Percentiles rank a stretch among this genome's conserved stretches.
Evolutionary conservation across 1,140 invertebrate genomes (phyloP).

Genomic region (Ectropis grisescens): DNA sequence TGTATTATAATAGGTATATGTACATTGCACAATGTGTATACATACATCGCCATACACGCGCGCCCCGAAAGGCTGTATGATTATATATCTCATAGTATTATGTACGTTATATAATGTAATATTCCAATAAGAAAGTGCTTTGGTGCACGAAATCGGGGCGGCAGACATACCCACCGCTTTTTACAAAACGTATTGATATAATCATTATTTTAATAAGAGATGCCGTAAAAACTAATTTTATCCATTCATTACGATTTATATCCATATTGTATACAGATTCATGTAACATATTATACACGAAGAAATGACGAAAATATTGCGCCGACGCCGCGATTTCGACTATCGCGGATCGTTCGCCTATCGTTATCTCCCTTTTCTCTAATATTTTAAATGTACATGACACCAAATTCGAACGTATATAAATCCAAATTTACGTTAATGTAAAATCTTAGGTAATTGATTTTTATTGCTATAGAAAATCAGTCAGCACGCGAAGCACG

Average conservation of each 20-base stretch:
- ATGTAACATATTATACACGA: conserved; percentile 69
- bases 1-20: conserved; percentile 74
- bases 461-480: conserved; percentile 74
- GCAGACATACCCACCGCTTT: conserved; percentile 59
- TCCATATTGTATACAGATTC: conserved; percentile 71
- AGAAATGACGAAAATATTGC: conserved; percentile 68
- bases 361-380: conserved; percentile 62
- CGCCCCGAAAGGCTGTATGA: conserved; percentile 66
- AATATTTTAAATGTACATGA: conserved; percentile 70
- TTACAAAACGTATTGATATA: conserved; percentile 68
- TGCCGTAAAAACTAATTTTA: conserved; percentile 69
- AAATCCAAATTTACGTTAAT: conserved; percentile 71
- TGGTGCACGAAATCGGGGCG: conserved; percentile 66
- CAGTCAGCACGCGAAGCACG: conserved; percentile 73
- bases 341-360: conserved; percentile 52
- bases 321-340: conserved; percentile 41
- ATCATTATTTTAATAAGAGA: conserved; percentile 69
- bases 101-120: conserved; percentile 69
- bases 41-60: conserved; percentile 73
- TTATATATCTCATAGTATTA: conserved; percentile 70
- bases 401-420: conserved; percentile 70
- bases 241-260: conserved; percentile 68
- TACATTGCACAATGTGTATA: conserved; percentile 80
- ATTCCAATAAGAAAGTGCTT: conserved; percentile 71
- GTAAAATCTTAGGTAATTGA: conserved; percentile 73